Conservation (phyloP, 1,140 invertebrate species). For the Drosophila repleta region DNA sequence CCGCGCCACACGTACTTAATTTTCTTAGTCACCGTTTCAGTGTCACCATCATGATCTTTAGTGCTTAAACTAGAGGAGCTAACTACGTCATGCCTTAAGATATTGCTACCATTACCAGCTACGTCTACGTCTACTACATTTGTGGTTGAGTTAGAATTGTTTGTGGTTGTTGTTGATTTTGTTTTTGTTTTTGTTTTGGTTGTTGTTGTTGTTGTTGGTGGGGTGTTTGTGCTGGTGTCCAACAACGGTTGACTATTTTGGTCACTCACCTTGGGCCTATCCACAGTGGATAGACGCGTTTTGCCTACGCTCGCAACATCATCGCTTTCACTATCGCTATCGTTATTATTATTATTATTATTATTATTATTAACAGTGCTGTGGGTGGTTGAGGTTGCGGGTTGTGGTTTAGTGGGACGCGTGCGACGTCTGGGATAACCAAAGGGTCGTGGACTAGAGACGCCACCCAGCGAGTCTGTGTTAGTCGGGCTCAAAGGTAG, state of each 20-base stretch:
- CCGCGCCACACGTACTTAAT: conserved; percentile 45
- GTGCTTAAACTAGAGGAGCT: conserved; percentile 67
- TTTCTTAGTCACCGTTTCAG: conserved; percentile 18
- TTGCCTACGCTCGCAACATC: conserved; percentile 58
- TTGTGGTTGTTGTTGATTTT: conserved; percentile 5
- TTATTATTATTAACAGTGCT: conserved; percentile 35
- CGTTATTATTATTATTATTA: conserved; percentile 42
- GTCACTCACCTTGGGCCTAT: conserved; percentile 77
- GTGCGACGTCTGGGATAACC: conserved; percentile 84
- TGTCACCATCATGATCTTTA: conserved; percentile 14
- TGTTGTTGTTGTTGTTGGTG: conserved; percentile 43
- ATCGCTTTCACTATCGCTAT: conserved; percentile 50
- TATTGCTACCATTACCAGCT: conserved; percentile 78
- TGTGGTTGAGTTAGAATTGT: conserved; percentile 32
- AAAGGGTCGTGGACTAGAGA: conserved; percentile 86
- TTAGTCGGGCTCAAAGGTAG: conserved; percentile 52
- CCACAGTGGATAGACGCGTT: conserved; percentile 66
- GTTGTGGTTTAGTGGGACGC: conserved; percentile 57
- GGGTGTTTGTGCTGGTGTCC: conserved; percentile 43
- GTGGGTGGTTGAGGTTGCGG: conserved; percentile 30
- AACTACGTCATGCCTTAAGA: conserved; percentile 78
- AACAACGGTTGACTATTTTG: conserved; percentile 55
- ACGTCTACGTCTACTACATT: conserved; percentile 26
- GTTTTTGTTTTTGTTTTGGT: conserved; percentile 14
- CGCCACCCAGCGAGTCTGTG: conserved; percentile 57